These are phyloP conservation scores for Microplitis manilae DNA, from an alignment of 2,888 invertebrate species.

Conservation along the genomic window DNA sequence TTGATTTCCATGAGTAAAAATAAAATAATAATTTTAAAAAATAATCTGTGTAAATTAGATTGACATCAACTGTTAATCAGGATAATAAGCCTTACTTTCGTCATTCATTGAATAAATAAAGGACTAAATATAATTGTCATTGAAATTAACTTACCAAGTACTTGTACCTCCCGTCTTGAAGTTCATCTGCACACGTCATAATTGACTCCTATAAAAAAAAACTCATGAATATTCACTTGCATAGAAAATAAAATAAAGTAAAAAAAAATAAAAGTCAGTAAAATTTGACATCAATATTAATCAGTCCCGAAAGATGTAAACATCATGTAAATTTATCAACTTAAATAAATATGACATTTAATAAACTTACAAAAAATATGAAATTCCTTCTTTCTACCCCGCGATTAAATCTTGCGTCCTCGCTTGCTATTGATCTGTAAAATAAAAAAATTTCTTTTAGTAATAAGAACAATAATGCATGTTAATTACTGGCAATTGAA, in stretches of 20 bases:
- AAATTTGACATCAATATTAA: not conserved
- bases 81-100: too few relatives aligned
- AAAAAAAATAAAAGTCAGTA: not conserved
- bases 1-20: too few relatives aligned
- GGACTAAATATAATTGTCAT: too few relatives aligned
- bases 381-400: too few relatives aligned
- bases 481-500: not conserved
- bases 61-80: too few relatives aligned
- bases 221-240: not conserved
- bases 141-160: too few relatives aligned
- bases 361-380: slow-evolving; percentile 42
- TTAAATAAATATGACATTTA: not conserved
- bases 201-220: not conserved
- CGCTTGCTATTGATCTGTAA: not conserved
- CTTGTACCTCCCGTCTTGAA: too few relatives aligned
- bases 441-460: not conserved
- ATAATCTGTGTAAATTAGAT: too few relatives aligned
- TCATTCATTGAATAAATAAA: too few relatives aligned
- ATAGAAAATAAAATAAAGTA: not conserved
- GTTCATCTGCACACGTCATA: too few relatives aligned
- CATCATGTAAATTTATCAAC: slow-evolving; percentile 47
- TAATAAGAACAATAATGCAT: not conserved
- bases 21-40: too few relatives aligned
- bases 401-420: not conserved
- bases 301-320: slow-evolving; percentile 61